Conservation (phyloP, 64 coral and sea anemone genomes). For the Montipora foliosa region DNA sequence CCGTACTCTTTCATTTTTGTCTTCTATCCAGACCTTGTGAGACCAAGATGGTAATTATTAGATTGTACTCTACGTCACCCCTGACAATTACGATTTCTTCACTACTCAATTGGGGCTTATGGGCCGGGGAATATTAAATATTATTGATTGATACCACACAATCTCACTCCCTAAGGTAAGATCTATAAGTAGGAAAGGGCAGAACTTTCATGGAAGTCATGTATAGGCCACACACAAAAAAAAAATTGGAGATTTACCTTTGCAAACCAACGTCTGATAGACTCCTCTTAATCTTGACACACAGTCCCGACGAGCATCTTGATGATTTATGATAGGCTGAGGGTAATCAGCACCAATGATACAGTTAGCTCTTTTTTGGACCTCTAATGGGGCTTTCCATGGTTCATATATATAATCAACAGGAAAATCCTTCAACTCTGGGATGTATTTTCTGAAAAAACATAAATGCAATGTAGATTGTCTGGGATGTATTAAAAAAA, state of each 20-base stretch:
- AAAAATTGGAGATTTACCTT: slow-evolving; percentile 44
- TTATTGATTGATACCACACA: too few species aligned
- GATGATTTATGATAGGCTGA: slow-evolving; percentile 64
- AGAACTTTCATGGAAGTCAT: background rate
- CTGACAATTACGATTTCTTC: too few species aligned
- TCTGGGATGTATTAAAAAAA: too few species aligned
- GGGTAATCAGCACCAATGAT: slow-evolving; percentile 86
- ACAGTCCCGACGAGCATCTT: slow-evolving; percentile 36
- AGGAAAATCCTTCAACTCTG: slow-evolving; percentile 71
- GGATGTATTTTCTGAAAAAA: slow-evolving; percentile 82
- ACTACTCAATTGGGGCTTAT: too few species aligned
- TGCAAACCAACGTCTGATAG: slow-evolving; percentile 52
- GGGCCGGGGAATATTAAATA: too few species aligned
- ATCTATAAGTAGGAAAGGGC: too few species aligned
- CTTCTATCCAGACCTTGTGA: too few species aligned
- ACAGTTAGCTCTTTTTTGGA: slow-evolving; percentile 64
- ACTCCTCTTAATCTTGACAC: slow-evolving; percentile 61
- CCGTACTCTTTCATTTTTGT: too few species aligned
- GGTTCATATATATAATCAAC: slow-evolving; percentile 77
- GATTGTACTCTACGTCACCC: too few species aligned
- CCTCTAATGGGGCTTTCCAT: slow-evolving; percentile 74
- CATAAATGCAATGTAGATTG: background rate
- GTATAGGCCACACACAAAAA: background rate
- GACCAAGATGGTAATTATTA: too few species aligned
- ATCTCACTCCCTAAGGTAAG: too few species aligned